Evolutionary conservation across 2,797 vertebrate species (phyloP), one percentile per base, ranked within the genome.

Genomic region (Pseudocheirus occidentalis): DNA sequence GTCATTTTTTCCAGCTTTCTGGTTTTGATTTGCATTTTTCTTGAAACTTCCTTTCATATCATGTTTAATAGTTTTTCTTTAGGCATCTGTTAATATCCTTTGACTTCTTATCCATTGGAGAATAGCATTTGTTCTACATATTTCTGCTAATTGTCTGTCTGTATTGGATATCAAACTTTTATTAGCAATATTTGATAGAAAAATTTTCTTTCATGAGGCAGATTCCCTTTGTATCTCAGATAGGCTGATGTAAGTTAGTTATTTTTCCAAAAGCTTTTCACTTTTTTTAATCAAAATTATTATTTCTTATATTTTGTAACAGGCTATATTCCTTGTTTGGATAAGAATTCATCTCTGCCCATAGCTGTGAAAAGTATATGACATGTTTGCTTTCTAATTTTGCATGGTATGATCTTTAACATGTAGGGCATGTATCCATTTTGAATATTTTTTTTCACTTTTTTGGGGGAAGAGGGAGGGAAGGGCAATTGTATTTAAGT

Each of bases 131-230:
- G 92, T 54, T 94, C 34, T 91, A 92, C 2, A 31, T 58, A 62
- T 66, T 66, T n/a, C 62, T n/a, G 13, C 4, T 0, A 94, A 40
- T 52, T 91, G 13, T 93, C 93, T 94, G 10, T 93, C 93, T 94
- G 90, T 95, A 95, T 97, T 94, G 27, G 11, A 66, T 94, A 92
- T 7, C 93, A 93, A 92, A 81, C 11, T 5, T 96, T 95, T 62
- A 94, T 73, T 55, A 89, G 31, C 93, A 90, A 52, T 52, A 55
- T 93, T 18, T 94, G 46, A 90, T 90, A 28, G 95, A 90, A 90
- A 57, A 93, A 91, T 94, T 96, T 91, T 94, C 54, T 94, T 50
- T 55, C 14, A 52, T 57, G 2, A 94, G 55, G 57, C 50, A 66
- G n/a, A 66, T 94, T 73, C n/a, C n/a, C 29, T 66, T 92, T 91